Conservation (phyloP, 2,797 vertebrate genomes). For the Catamblyrhynchus diadema region DNA sequence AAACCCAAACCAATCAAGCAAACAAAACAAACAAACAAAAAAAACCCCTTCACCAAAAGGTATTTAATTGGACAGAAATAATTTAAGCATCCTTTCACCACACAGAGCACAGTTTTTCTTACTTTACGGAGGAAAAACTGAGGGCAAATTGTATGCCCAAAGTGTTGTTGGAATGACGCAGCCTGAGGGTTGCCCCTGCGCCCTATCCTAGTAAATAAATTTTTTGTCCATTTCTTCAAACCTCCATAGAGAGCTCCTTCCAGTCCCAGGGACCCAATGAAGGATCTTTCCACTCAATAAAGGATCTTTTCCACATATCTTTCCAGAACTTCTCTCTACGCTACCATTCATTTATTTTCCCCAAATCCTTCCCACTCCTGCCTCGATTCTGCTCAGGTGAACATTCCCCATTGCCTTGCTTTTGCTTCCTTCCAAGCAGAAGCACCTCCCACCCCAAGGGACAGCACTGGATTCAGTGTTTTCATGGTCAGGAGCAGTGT, state of each 20-base stretch:
- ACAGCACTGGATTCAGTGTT: not conserved
- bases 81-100: not conserved
- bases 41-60: fast-evolving
- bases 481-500: not conserved
- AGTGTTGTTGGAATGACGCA: not conserved
- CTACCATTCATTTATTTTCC: not conserved
- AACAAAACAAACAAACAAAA: not conserved
- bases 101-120: not conserved
- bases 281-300: not conserved
- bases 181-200: not conserved
- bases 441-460: not conserved
- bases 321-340: not conserved
- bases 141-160: not conserved
- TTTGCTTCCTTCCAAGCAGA: not conserved
- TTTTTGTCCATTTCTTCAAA: not conserved
- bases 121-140: not conserved
- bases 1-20: not conserved
- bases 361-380: not conserved
- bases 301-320: not conserved
- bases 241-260: not conserved
- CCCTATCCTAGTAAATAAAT: not conserved
- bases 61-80: not conserved
- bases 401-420: not conserved
- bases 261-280: not conserved
- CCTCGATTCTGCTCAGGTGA: not conserved